Conservation (phyloP, 2,888 invertebrate genomes). For the Muschampia plurimacula region DNA sequence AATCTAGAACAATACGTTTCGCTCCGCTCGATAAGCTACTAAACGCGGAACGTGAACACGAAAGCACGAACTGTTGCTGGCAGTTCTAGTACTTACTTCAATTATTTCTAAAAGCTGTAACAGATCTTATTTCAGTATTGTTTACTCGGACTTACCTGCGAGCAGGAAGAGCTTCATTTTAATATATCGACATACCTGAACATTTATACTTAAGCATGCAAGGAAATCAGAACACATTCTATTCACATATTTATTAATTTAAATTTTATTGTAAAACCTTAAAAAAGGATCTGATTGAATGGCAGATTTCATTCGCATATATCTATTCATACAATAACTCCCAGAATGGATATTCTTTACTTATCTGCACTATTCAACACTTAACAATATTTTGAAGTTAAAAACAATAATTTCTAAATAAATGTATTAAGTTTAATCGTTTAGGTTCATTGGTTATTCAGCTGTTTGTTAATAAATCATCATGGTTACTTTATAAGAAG, state of each 20-base stretch:
- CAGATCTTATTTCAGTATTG: conserved; percentile 28
- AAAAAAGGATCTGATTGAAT: too few species aligned
- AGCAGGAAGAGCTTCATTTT: background rate
- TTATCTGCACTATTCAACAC: background rate
- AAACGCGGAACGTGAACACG: conserved; percentile 39
- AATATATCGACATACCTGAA: too few species aligned
- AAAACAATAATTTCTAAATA: background rate
- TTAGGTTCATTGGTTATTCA: too few species aligned
- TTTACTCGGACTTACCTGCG: conserved; percentile 2
- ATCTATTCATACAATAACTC: too few species aligned
- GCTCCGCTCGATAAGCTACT: conserved; percentile 26
- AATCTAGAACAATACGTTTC: conserved; percentile 30
- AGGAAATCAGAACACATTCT: too few species aligned
- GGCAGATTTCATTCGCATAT: too few species aligned
- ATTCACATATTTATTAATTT: too few species aligned
- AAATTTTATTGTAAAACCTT: too few species aligned
- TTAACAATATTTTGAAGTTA: background rate
- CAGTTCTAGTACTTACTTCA: background rate
- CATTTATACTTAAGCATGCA: too few species aligned
- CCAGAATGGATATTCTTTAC: too few species aligned
- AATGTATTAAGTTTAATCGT: too few species aligned
- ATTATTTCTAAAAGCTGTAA: conserved; percentile 17
- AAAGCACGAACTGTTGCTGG: conserved; percentile 37
- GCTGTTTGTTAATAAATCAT: background rate
- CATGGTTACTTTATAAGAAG: background rate